A percentile compares a stretch with the other conserved stretches of the same genome.
phyloP scores from a whole-genome alignment of 2,797 vertebrate species.

The Prunella strophiata region DNA sequence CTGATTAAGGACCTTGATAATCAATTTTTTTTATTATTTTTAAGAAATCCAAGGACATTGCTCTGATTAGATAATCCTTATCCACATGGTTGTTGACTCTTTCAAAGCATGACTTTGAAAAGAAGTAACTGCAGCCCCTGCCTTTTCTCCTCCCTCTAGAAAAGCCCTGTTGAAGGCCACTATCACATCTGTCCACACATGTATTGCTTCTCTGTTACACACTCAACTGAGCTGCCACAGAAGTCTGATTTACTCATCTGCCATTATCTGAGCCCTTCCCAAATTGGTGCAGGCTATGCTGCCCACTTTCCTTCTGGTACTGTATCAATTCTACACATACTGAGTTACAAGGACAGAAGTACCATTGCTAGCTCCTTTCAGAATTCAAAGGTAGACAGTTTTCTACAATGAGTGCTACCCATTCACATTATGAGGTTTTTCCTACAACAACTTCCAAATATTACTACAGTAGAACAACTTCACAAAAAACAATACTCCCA shows the following conservation, averaged over 20 bases:
- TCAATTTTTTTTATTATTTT: neutral
- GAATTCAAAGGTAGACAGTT: neutral
- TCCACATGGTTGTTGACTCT: slow-evolving; percentile 20
- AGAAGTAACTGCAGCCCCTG: neutral
- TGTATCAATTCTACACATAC: neutral
- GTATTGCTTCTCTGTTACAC: accelerated
- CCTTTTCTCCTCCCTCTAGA: neutral
- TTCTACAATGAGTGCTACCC: neutral
- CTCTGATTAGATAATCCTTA: slow-evolving; percentile 58
- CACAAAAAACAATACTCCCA: neutral
- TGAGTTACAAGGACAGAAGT: neutral
- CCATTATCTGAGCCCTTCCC: neutral
- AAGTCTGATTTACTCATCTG: neutral
- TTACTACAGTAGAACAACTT: neutral
- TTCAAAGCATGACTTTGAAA: slow-evolving; percentile 46
- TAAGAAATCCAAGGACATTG: slow-evolving; percentile 42
- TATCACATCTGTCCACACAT: neutral
- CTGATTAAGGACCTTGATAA: slow-evolving; percentile 26
- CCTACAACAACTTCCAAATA: neutral
- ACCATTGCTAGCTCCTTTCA: neutral
- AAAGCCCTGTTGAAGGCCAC: neutral
- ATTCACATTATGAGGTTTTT: accelerated
- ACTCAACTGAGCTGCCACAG: accelerated
- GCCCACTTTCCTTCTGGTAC: neutral
- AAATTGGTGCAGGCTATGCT: neutral